Conservation (phyloP, 37 sponge, comb jelly and placozoan species). For the Haliclona indistincta region DNA sequence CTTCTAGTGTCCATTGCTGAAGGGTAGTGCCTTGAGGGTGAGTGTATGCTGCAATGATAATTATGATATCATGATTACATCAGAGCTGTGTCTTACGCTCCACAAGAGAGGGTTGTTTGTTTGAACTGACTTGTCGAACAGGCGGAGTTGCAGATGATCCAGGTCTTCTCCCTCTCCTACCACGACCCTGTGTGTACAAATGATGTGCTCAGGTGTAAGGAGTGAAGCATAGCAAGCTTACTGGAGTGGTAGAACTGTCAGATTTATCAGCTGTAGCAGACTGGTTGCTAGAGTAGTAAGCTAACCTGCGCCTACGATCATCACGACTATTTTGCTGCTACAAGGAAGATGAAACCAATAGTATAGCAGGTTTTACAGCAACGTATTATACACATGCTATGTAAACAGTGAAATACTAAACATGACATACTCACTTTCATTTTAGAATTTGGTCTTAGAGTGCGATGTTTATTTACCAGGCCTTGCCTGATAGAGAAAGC, state of each 20-base stretch:
- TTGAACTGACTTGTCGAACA: not conserved
- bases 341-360: too few species aligned
- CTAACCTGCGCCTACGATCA: constrained; percentile 9
- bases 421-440: not conserved
- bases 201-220: not conserved
- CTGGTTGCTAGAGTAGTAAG: not conserved
- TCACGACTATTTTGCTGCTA: not conserved
- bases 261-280: not conserved
- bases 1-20: constrained; percentile 56
- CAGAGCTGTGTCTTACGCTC: not conserved
- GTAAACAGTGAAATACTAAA: not conserved
- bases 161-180: constrained; percentile 9
- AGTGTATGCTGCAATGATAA: constrained; percentile 36
- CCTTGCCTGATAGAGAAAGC: constrained; percentile 61
- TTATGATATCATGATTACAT: not conserved
- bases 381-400: too few species aligned
- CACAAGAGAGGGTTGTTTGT: not conserved
- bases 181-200: not conserved
- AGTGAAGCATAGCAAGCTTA: not conserved
- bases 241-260: not conserved
- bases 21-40: constrained; percentile 61
- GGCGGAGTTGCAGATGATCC: not conserved
- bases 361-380: too few species aligned
- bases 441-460: constrained; percentile 5
- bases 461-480: constrained; percentile 38